Percentiles rank a stretch among this genome's conserved stretches.
Conservation (phyloP, 2,888 invertebrate species). For the Troglohyphantes excavatus region DNA sequence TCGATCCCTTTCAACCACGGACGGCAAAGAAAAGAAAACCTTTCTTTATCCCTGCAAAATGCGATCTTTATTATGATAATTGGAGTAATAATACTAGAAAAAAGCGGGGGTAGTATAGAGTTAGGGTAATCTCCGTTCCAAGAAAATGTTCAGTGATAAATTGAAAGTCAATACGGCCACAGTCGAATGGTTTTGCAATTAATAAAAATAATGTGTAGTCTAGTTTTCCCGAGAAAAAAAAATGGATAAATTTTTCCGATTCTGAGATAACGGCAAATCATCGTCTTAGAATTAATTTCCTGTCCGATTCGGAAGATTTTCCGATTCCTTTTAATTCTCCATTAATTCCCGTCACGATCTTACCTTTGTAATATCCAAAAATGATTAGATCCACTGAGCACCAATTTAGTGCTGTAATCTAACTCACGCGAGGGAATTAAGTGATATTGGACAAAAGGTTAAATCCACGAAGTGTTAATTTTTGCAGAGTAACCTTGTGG, state of each 20-base stretch:
- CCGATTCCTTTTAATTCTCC: slow-evolving; percentile 10
- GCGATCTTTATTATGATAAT: slow-evolving; percentile 34
- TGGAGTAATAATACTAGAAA: slow-evolving; percentile 18
- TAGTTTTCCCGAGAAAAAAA: slow-evolving; percentile 5
- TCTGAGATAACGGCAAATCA: slow-evolving; percentile 34
- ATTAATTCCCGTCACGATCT: slow-evolving; percentile 31
- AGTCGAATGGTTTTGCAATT: slow-evolving; percentile 49
- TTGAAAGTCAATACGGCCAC: slow-evolving; percentile 57
- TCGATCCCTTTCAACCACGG: slow-evolving; percentile 20
- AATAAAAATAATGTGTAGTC: slow-evolving; percentile 41
- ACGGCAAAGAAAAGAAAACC: background rate
- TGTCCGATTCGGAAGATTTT: slow-evolving; percentile 11
- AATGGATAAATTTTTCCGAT: background rate
- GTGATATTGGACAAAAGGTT: background rate
- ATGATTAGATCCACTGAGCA: background rate
- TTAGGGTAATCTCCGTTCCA: background rate
- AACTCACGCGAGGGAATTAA: background rate
- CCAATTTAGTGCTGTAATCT: background rate
- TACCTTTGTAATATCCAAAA: background rate
- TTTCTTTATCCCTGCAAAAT: background rate
- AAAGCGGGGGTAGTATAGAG: background rate
- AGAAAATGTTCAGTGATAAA: slow-evolving; percentile 19
- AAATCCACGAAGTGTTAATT: background rate
- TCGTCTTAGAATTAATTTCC: slow-evolving; percentile 43
- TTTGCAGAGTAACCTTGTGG: background rate